Base-by-base conservation (phyloP, 2,797 vertebrate genomes). In the Eremophila alpestris region DNA sequence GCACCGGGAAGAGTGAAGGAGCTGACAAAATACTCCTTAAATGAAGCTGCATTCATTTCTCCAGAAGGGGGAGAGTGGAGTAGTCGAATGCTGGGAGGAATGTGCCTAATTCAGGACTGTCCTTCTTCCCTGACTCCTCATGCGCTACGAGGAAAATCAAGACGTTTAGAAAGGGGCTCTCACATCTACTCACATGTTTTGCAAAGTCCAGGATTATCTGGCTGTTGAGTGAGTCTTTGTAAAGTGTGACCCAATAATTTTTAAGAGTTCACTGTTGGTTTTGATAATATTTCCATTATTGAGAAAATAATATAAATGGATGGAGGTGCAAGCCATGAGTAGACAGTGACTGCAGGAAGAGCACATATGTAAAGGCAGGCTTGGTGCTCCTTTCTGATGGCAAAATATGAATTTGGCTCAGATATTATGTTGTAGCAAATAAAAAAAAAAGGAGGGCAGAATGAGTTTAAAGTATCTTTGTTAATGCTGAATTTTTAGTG, bases 41-140 rank as follows among this genome's bases (percentile, higher is more conserved):
- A 63, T 77, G 64, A 89, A 90, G 78, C 81, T 96, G 68, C 78
- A 83, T 85, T 88, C n/a, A 34, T 94, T 94, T 90, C 90, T 94
- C 93, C 93, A 95, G 95, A 95, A 97, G 96, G 89, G 95, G 93
- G 92, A 95, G 94, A 93, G 41, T 22, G 27, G 86, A 95, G 89
- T 77, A 89, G 52, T 49, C 5, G 3, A 55, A 77, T 56, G 48
- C 74, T 76, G 63, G 22, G 56, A 92, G 56, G 49, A 83, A 51
- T 49, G 59, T 74, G 81, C 46, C 29, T 56, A 8, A 63, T 76
- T 82, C 64, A 62, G 56, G 40, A 64, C 62, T 68, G 27, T 71
- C 58, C 38, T 83, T 93, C 65, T 22, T 77, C 49, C 63, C 40
- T 62, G n/a, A 43, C 38, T 91, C 3, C 1, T 41, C 20, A 84